Evolutionary conservation across 2,888 invertebrate genomes (phyloP).

Genomic region (Andrena bicolor): DNA sequence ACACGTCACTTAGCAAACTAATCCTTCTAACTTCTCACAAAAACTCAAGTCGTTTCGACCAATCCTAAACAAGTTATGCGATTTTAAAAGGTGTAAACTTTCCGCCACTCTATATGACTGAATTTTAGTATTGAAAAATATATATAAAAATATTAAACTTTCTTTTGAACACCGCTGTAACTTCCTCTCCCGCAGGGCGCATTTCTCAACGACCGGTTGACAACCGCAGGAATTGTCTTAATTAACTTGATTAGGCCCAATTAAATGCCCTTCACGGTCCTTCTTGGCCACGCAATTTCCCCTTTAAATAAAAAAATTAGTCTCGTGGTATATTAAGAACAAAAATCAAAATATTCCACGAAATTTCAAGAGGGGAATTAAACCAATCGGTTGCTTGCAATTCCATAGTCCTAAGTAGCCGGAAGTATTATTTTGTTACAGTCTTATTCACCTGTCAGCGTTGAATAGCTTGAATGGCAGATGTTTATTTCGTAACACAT

Average conservation of each 20-base stretch:
- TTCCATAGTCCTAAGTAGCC: too few species aligned
- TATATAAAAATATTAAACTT: too few species aligned
- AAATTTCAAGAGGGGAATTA: neutral
- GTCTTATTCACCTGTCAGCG: neutral
- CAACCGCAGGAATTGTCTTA: constrained; percentile 49
- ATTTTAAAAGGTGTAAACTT: too few species aligned
- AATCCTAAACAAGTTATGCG: too few species aligned
- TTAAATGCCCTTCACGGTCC: constrained; percentile 41
- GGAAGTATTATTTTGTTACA: neutral
- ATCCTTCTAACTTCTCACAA: too few species aligned
- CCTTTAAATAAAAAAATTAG: neutral
- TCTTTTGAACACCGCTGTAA: too few species aligned
- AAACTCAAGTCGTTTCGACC: too few species aligned
- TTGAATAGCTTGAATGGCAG: neutral
- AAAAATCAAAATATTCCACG: neutral
- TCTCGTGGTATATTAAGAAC: neutral
- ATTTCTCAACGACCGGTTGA: constrained; percentile 35
- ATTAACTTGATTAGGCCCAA: constrained; percentile 56
- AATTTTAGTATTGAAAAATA: too few species aligned
- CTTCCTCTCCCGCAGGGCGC: neutral
- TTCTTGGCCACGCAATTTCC: constrained; percentile 8
- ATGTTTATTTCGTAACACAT: constrained; percentile 14
- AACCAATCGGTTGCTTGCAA: too few species aligned
- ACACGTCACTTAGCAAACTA: too few species aligned
- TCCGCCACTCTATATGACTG: too few species aligned